Evolutionary conservation across 2,888 invertebrate species (phyloP), one percentile per base, ranked within the genome.

Genomic region (Peribatodes rhomboidaria): DNA sequence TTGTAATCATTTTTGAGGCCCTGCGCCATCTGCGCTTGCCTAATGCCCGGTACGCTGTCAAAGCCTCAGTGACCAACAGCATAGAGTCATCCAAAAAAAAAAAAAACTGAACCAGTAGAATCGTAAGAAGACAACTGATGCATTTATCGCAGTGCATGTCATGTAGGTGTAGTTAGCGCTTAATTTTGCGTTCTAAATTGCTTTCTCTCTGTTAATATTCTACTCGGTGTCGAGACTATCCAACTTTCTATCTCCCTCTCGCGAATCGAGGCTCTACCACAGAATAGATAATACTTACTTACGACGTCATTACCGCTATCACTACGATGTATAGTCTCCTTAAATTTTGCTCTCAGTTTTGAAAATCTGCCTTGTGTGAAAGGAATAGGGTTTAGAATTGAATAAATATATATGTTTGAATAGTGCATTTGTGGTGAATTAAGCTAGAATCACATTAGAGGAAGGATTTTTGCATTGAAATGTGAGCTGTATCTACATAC

Each of bases 271-370:
- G 78, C 81, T 90, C 31, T 42, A 13, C 49, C 50, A 50, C 44
- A 55, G 42, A 55, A 42, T 42, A 55, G 55, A 55, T 55, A 55
- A 18, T 31, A 42, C 31, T 31, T 20, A 46, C 42, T 92, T 92
- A 92, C 88, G 89, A 86, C 86, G 88, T 89, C 91, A 89, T 92
- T 92, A 90, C 83, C 79, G 85, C 84, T 91, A 90, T 91, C 91
- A 86, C 70, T 80, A 76, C 81, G 72, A 83, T 54, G 53, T 52
- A 49, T 13, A 52, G 14, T 22, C 16, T 37, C 16, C 61, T 13
- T 13, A 9, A 7, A 22, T 14, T 8, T 41, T 41, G 11, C 4
- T 22, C 53, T 33, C 9, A 4, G 14, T 35, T 37, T 44, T 18
- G n/a, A 16, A 53, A 50, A 13, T 27, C 11, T 14, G 49, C 33